Percentiles rank a stretch among this genome's conserved stretches.
Conservation (phyloP, 2,888 invertebrate species). For the Metalampra italica region DNA sequence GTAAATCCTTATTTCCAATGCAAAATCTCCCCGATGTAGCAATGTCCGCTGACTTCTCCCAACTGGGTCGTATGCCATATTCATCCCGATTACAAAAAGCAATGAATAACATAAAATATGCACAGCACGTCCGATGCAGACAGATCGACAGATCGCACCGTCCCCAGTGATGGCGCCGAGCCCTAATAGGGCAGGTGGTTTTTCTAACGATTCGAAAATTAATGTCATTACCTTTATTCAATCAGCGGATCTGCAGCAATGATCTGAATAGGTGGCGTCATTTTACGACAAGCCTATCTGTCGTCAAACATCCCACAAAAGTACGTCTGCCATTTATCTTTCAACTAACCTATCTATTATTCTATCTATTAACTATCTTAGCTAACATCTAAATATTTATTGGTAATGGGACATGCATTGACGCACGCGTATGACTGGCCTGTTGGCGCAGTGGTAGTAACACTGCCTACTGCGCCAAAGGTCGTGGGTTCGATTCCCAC, state of each 20-base stretch:
- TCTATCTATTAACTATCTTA: too few species aligned
- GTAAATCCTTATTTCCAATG: background rate
- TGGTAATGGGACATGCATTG: too few species aligned
- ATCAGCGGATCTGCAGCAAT: background rate
- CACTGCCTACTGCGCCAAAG: too few species aligned
- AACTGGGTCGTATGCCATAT: conserved; percentile 9
- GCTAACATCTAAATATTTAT: too few species aligned
- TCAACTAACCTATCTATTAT: too few species aligned
- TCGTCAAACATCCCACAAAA: too few species aligned
- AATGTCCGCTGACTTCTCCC: conserved; percentile 1
- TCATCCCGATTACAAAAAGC: conserved; percentile 9
- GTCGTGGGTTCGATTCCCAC: too few species aligned
- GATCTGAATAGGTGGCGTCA: background rate
- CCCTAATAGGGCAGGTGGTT: conserved; percentile 53
- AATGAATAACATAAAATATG: conserved; percentile 18
- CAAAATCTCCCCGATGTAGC: background rate
- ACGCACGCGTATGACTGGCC: too few species aligned
- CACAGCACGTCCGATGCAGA: conserved; percentile 36
- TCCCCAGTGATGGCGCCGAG: conserved; percentile 39
- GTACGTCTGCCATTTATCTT: too few species aligned
- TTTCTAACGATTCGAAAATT: conserved; percentile 63
- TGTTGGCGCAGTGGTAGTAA: too few species aligned
- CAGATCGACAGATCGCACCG: conserved; percentile 28
- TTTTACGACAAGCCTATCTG: too few species aligned
- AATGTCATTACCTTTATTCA: conserved; percentile 44